Evolutionary conservation across 2,797 vertebrate genomes (phyloP), one percentile per base, ranked within the genome.

Genomic region (Intellagama lesueurii): DNA sequence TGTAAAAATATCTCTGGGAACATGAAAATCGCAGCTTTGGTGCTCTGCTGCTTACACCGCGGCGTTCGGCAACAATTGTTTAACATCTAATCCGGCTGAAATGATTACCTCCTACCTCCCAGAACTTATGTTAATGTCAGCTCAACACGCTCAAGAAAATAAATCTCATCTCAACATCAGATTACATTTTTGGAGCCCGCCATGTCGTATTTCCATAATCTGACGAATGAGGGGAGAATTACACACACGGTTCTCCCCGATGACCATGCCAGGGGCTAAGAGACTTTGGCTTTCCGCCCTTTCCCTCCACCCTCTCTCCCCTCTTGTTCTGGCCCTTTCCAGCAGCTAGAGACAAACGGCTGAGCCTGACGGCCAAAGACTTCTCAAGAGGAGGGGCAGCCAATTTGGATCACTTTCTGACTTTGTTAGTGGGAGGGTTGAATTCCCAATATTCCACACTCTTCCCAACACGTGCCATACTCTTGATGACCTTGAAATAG

Each of bases 1-100:
- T 88, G 88, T 88, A 95, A 89, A 68, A 90, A 92, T 70, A 91
- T 88, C 83, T 90, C 85, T 35, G 47, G 93, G 90, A 95, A 90
- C 91, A 75, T 0, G 70, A 16, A 28, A 32, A 81, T 69, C 12
- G 81, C 35, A 80, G 85, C 84, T 85, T 80, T 82, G 32, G 26
- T 11, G 75, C 47, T 89, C 52, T 12, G 87, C 90, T 86, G 92
- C 77, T 2, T 11, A 11, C 7, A 44, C 68, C 75, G 52, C 66
- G 40, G 79, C 0, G 1, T 89, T 86, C 91, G 26, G 66, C 16
- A 77, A 88, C 72, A 52, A 77, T 28, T 87, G 88, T 89, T 91
- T 76, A 78, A 86, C 1, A 32, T 79, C 93, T 90, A 90, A 94
- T 93, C 92, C 93, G 70, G 22, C 82, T 32, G 1, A 72, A 89